phyloP scores from a whole-genome alignment of 2,113 vertebrate species.

The Eulemur macaco region DNA sequence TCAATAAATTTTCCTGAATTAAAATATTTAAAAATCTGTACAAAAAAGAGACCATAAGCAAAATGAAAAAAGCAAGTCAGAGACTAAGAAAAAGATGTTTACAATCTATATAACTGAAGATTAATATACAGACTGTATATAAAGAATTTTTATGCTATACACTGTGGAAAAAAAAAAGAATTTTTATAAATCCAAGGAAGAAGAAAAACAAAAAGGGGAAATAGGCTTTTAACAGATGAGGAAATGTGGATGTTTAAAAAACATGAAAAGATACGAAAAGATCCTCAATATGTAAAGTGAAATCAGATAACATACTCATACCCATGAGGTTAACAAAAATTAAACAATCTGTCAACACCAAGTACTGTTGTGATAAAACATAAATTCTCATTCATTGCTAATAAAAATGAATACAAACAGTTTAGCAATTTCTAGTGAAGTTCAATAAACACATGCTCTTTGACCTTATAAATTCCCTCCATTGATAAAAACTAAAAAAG shows the following conservation, averaged over 20 bases:
- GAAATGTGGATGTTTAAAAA: slow-evolving; percentile 16
- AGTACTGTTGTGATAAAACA: background rate
- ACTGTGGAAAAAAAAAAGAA: background rate
- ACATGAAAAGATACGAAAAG: background rate
- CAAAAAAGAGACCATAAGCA: background rate
- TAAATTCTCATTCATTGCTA: background rate
- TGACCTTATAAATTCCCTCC: slow-evolving; percentile 22
- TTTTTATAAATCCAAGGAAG: background rate
- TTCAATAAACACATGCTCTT: background rate
- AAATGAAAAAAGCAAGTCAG: background rate
- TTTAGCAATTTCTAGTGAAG: background rate
- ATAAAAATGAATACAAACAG: background rate
- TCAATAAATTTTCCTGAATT: background rate
- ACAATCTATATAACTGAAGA: background rate
- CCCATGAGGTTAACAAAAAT: background rate
- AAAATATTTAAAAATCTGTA: background rate
- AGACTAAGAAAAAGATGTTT: slow-evolving; percentile 15
- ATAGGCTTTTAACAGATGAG: background rate
- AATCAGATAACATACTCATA: background rate
- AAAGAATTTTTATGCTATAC: background rate
- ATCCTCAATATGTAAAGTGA: slow-evolving; percentile 32
- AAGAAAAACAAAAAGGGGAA: background rate
- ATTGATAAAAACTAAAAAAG: background rate
- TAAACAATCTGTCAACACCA: background rate
- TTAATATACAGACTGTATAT: background rate